Conservation (phyloP, 2,113 vertebrate genomes). For the Phocoena sinus region DNA sequence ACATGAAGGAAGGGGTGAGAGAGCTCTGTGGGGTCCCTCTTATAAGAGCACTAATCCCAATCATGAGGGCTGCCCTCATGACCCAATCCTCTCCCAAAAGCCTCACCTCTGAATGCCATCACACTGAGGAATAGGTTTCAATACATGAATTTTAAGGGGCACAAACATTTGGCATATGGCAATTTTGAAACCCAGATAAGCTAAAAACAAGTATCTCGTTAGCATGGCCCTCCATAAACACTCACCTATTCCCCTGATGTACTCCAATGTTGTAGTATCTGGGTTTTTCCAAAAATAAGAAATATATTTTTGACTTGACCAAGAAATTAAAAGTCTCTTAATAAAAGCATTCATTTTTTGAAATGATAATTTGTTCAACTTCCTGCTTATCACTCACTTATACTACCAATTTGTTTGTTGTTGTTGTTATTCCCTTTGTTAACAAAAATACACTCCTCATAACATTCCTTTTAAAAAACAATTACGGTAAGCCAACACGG, state of each 20-base stretch:
- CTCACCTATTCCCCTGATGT: fast-evolving
- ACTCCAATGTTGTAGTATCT: background rate
- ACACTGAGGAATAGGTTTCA: background rate
- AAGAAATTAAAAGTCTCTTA: background rate
- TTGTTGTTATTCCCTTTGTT: background rate
- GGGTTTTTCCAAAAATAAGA: background rate
- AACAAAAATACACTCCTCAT: background rate
- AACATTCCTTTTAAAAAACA: background rate
- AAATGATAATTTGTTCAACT: background rate
- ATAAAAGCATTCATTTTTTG: background rate
- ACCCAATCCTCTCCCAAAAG: background rate
- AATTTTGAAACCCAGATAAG: background rate
- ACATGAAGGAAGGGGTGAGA: background rate
- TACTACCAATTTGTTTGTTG: background rate
- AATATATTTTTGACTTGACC: background rate
- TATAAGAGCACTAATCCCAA: background rate
- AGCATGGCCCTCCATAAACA: background rate
- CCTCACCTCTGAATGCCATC: background rate
- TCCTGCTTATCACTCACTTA: background rate
- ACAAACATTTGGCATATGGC: background rate
- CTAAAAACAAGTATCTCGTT: background rate
- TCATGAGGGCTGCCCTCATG: background rate
- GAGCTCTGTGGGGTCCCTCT: background rate
- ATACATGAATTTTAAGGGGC: background rate
- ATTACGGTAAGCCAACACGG: background rate